These are phyloP conservation scores for Sylvietta virens DNA, from an alignment of 2,113 vertebrate genomes.

Conservation along the genomic window DNA sequence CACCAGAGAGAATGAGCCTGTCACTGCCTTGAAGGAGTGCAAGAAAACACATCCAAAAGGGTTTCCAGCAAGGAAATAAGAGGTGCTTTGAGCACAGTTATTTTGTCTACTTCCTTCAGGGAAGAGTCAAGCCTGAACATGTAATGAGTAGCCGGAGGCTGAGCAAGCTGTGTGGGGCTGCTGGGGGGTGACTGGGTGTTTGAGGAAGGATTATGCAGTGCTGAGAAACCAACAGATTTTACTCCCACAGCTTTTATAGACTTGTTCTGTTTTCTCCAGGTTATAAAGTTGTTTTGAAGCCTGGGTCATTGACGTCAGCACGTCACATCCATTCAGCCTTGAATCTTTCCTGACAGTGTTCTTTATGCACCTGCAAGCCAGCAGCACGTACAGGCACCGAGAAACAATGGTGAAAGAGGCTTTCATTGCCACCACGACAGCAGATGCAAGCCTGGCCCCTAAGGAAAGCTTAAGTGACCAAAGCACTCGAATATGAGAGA, in stretches of 20 bases:
- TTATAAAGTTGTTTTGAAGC: neutral
- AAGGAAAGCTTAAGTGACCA: neutral
- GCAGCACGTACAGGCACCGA: neutral
- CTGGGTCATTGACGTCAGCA: neutral
- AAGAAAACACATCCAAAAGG: neutral
- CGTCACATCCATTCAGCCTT: neutral
- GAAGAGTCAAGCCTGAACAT: neutral
- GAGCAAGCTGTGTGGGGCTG: neutral
- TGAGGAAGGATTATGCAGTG: neutral
- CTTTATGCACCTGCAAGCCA: neutral
- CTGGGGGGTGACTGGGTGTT: neutral
- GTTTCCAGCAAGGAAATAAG: neutral
- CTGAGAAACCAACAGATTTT: neutral
- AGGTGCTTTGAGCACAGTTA: neutral
- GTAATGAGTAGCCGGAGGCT: neutral
- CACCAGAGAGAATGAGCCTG: neutral
- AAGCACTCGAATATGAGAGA: neutral
- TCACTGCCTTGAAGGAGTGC: neutral
- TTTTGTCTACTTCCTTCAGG: neutral
- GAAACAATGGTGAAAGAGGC: neutral
- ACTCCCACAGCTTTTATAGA: neutral
- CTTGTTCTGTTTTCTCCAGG: neutral
- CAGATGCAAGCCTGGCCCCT: neutral
- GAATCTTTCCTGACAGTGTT: neutral
- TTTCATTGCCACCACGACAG: neutral